A percentile compares a stretch with the other conserved stretches of the same genome.
Conservation (phyloP, 2,797 vertebrate genomes). For the Champsocephalus gunnari region DNA sequence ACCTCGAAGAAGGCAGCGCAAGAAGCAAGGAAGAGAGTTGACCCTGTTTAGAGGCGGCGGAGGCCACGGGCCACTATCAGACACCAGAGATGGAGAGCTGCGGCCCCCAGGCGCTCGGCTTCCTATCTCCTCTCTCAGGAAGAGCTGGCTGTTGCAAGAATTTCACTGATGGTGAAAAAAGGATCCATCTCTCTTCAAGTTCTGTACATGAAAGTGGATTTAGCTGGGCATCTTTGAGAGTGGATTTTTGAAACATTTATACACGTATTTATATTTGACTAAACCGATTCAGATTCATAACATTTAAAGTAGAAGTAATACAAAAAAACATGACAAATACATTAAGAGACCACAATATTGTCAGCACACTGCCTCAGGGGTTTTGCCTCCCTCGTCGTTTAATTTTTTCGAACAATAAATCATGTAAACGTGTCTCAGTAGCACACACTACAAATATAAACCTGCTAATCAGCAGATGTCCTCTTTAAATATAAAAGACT, state of each 20-base stretch:
- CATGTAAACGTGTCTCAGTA: no score
- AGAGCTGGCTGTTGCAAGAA: constrained; percentile 47
- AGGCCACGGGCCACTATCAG: constrained; percentile 46
- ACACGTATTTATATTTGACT: background rate
- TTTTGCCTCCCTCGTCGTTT: no score
- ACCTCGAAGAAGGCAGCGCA: constrained; percentile 50
- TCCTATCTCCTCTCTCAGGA: constrained; percentile 58
- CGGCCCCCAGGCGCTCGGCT: constrained; percentile 36
- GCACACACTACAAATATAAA: no score
- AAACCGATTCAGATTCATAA: background rate
- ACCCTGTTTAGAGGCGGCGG: constrained; percentile 36
- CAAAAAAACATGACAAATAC: background rate
- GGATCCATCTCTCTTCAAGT: constrained; percentile 19
- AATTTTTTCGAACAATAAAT: no score
- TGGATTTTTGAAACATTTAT: background rate
- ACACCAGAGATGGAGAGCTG: constrained; percentile 37
- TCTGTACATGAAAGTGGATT: constrained; percentile 4
- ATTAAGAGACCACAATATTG: background rate
- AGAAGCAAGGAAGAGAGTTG: constrained; percentile 22
- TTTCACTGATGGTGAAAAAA: constrained; percentile 37
- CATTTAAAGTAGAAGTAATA: background rate
- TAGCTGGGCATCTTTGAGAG: background rate
- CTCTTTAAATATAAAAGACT: background rate
- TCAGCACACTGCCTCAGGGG: no score
- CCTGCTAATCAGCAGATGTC: no score